Conservation (phyloP, 2,797 vertebrate genomes). For the Sebastes kiyomatsui region DNA sequence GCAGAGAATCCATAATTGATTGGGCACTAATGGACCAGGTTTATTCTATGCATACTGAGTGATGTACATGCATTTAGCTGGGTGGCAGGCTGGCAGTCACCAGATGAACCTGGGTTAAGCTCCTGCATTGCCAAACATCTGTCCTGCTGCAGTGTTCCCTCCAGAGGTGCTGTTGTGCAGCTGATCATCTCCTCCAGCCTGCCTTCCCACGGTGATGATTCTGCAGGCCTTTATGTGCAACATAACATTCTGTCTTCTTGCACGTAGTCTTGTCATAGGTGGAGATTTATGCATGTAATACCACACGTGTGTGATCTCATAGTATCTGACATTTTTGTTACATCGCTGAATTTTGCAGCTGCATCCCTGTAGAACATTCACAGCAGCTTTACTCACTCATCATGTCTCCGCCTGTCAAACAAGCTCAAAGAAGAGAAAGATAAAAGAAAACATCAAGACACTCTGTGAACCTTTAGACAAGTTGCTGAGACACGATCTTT, state of each 20-base stretch:
- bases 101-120: background rate
- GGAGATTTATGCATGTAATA: background rate
- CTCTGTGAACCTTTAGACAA: constrained; percentile 10
- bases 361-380: constrained; percentile 9
- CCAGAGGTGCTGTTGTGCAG: constrained; percentile 1
- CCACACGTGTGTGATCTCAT: background rate
- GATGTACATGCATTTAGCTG: background rate
- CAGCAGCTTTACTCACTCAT: background rate
- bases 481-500: constrained; percentile 3
- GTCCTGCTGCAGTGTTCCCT: background rate
- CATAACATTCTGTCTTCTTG: background rate
- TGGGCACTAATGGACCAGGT: background rate
- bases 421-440: constrained; percentile 31
- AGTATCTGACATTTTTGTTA: background rate
- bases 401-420: constrained; percentile 20
- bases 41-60: constrained; percentile 5
- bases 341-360: constrained; percentile 5
- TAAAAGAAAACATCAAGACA: constrained; percentile 38
- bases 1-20: background rate
- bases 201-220: background rate
- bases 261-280: background rate
- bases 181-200: background rate
- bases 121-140: background rate
- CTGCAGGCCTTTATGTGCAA: background rate
- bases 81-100: background rate